Conservation (phyloP, 30 jellyfish, hydroid and myxozoan species). For the Aurelia coerulea region DNA sequence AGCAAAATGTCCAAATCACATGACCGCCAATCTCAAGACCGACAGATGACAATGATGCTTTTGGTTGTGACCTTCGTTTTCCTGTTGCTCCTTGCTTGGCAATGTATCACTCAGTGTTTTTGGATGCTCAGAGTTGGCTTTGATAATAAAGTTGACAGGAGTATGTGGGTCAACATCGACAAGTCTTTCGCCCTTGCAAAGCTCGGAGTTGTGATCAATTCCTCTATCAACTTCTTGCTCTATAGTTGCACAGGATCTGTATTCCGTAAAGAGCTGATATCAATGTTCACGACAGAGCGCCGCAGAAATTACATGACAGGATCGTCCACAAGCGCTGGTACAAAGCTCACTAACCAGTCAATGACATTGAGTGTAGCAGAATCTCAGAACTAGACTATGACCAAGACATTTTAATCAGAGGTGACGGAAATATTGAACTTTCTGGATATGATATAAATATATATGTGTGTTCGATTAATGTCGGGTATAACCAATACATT, state of each 20-base stretch:
- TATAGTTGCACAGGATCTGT: constrained; percentile 74
- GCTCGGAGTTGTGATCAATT: constrained; percentile 87
- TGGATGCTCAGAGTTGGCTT: constrained; percentile 53
- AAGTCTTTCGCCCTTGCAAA: constrained; percentile 81
- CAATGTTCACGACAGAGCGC: constrained; percentile 5
- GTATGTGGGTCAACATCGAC: constrained; percentile 61
- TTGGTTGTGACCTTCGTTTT: constrained; percentile 72
- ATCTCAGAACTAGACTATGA: not conserved
- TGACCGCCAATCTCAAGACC: constrained; percentile 39
- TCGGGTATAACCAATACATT: too few species aligned
- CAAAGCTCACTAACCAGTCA: constrained; percentile 36
- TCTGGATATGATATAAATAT: too few species aligned
- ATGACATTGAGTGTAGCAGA: not conserved
- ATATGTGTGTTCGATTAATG: too few species aligned
- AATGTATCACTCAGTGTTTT: constrained; percentile 90
- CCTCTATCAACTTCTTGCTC: constrained; percentile 84
- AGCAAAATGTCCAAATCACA: constrained; percentile 23
- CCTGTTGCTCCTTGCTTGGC: constrained; percentile 88
- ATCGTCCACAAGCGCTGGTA: constrained; percentile 15
- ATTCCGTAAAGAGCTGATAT: constrained; percentile 74
- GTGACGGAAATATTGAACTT: too few species aligned
- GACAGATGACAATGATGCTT: constrained; percentile 77
- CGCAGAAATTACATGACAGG: not conserved
- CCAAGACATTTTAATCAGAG: too few species aligned
- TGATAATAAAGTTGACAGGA: not conserved